phyloP scores from a whole-genome alignment of 2,797 vertebrate genomes.

The Peromyscus melanophrys region DNA sequence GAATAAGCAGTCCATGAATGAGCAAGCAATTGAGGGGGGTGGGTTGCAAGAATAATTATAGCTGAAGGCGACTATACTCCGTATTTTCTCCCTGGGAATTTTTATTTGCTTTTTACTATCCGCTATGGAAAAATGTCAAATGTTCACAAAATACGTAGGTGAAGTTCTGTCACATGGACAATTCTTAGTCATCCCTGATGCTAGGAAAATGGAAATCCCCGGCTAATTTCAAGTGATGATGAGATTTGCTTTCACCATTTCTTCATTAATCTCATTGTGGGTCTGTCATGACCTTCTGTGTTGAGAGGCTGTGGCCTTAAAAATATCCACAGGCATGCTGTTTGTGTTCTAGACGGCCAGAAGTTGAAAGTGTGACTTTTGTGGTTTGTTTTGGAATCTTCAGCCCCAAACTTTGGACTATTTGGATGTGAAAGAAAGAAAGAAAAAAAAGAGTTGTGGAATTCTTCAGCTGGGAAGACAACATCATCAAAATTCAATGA shows the following conservation, averaged over 20 bases:
- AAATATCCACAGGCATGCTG: slow-evolving; percentile 63
- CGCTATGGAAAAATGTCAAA: slow-evolving; percentile 36
- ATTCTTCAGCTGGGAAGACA: slow-evolving; percentile 64
- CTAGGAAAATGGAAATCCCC: slow-evolving; percentile 31
- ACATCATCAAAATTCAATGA: slow-evolving; percentile 68
- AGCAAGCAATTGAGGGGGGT: background rate
- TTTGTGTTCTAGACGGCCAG: slow-evolving; percentile 64
- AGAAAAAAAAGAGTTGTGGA: slow-evolving; percentile 46
- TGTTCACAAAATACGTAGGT: background rate
- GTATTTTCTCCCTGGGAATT: background rate
- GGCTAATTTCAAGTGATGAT: slow-evolving; percentile 26
- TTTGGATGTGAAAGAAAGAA: slow-evolving; percentile 67
- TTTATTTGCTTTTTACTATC: slow-evolving; percentile 14
- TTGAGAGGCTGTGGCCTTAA: slow-evolving; percentile 2
- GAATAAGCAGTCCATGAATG: background rate
- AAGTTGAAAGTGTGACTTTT: slow-evolving; percentile 75
- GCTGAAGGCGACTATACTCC: background rate
- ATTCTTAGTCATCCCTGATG: slow-evolving; percentile 4
- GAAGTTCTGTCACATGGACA: background rate
- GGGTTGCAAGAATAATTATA: background rate
- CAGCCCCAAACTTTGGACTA: slow-evolving; percentile 61
- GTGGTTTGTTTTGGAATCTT: slow-evolving; percentile 75
- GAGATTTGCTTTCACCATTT: slow-evolving; percentile 12
- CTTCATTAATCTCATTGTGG: slow-evolving; percentile 17
- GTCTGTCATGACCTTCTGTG: background rate